Percentiles rank a stretch among this genome's conserved stretches.
These are phyloP conservation scores for Sarcophaga subvicina DNA, from an alignment of 2,888 invertebrate genomes.

Conservation along the genomic window DNA sequence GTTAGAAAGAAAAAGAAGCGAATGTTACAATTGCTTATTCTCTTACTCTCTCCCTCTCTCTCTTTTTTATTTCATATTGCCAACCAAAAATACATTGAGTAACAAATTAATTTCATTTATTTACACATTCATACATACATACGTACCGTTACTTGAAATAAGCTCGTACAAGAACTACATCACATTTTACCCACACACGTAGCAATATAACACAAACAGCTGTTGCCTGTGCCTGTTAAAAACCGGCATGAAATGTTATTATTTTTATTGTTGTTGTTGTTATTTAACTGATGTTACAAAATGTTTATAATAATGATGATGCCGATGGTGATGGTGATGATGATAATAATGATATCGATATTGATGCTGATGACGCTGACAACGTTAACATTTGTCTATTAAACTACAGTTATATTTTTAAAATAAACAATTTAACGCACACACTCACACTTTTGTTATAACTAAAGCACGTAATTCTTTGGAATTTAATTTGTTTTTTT, in stretches of 20 bases:
- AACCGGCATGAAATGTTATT: slow-evolving; percentile 20
- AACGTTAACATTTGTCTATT: slow-evolving; percentile 24
- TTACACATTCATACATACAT: too few species aligned
- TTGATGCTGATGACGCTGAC: slow-evolving; percentile 26
- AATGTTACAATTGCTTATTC: not conserved
- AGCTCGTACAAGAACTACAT: too few species aligned
- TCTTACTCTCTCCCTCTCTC: not conserved
- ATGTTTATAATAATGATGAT: slow-evolving; percentile 2
- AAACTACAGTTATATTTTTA: slow-evolving; percentile 23
- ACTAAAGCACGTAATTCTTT: not conserved
- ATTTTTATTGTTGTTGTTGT: not conserved
- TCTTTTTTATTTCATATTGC: not conserved
- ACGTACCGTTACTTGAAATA: too few species aligned
- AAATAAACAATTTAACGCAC: slow-evolving; percentile 2
- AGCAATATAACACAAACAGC: slow-evolving; percentile 55
- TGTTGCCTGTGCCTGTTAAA: slow-evolving; percentile 48
- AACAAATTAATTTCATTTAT: slow-evolving; percentile 60
- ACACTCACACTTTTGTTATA: not conserved
- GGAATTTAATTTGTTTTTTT: not conserved
- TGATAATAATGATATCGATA: slow-evolving; percentile 17
- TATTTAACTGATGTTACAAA: not conserved
- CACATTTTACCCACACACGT: slow-evolving; percentile 12
- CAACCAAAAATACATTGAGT: slow-evolving; percentile 16
- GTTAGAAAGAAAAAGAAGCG: not conserved
- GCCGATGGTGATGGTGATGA: not conserved